Percentiles rank a stretch among this genome's conserved stretches.
Evolutionary conservation across 2,888 invertebrate species (phyloP).

Genomic region (Blastobasis lacticolella): DNA sequence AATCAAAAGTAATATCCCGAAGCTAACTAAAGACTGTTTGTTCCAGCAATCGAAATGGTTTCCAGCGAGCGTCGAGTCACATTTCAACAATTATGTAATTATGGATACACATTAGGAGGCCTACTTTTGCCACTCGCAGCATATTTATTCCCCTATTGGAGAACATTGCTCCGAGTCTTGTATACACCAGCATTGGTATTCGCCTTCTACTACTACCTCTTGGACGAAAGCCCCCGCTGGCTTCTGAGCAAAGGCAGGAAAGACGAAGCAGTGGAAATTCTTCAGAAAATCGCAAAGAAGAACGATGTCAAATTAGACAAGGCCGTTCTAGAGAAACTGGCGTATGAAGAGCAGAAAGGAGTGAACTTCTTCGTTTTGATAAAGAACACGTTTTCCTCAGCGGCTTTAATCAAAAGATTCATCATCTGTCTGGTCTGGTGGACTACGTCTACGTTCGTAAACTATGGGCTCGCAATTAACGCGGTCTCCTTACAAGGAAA

Average conservation of each 20-base stretch:
- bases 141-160: slow-evolving; percentile 77
- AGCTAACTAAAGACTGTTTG: too few species aligned
- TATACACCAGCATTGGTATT: slow-evolving; percentile 81
- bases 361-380: slow-evolving; percentile 30
- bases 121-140: slow-evolving; percentile 33
- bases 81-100: slow-evolving; percentile 32
- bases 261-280: slow-evolving; percentile 76
- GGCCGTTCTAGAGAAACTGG: slow-evolving; percentile 31
- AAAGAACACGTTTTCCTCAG: slow-evolving; percentile 45
- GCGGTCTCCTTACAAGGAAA: slow-evolving; percentile 83
- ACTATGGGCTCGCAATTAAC: slow-evolving; percentile 84
- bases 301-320: slow-evolving; percentile 45
- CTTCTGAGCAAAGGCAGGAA: slow-evolving; percentile 80
- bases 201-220: slow-evolving; percentile 76
- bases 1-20: too few species aligned
- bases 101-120: slow-evolving; percentile 40
- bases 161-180: slow-evolving; percentile 75
- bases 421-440: slow-evolving; percentile 56
- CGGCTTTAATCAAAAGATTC: slow-evolving; percentile 40
- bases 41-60: slow-evolving; percentile 53
- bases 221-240: slow-evolving; percentile 88
- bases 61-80: slow-evolving; percentile 41
- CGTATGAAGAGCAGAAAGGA: slow-evolving; percentile 29
- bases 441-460: slow-evolving; percentile 82
- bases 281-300: slow-evolving; percentile 74